Conservation (phyloP, 2,113 vertebrate species). For the Symphodus melops region DNA sequence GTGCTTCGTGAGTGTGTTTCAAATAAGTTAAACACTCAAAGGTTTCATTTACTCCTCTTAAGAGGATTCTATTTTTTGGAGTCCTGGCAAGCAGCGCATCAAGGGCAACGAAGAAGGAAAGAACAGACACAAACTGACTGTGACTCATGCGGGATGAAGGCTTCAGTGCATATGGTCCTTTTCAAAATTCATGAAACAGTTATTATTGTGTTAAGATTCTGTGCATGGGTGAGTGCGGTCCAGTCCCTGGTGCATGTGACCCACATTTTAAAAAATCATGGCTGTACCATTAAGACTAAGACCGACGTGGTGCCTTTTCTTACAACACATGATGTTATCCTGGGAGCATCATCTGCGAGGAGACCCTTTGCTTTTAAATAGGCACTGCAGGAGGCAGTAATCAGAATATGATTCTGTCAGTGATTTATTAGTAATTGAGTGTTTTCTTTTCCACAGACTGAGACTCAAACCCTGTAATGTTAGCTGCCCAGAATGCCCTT, state of each 20-base stretch:
- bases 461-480: constrained; percentile 42
- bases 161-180: constrained; percentile 41
- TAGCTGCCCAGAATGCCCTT: constrained; percentile 49
- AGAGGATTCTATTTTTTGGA: constrained; percentile 36
- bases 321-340: too few species aligned
- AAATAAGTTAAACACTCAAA: constrained; percentile 35
- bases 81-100: constrained; percentile 22
- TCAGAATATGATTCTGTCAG: not conserved
- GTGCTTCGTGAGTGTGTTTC: constrained; percentile 14
- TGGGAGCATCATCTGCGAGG: not conserved
- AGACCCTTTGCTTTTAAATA: not conserved
- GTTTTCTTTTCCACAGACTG: constrained; percentile 29
- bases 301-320: not conserved
- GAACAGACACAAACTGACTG: constrained; percentile 18
- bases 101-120: constrained; percentile 32
- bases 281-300: not conserved
- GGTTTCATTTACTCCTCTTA: constrained; percentile 53
- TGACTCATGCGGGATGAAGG: constrained; percentile 42
- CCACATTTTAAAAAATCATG: not conserved
- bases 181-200: constrained; percentile 31
- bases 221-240: constrained; percentile 10
- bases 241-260: not conserved
- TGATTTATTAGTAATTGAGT: constrained; percentile 29
- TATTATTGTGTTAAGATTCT: constrained; percentile 16
- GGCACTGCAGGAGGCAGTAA: not conserved